Base-by-base conservation (phyloP, 2,888 invertebrate genomes). In the Congeria kusceri region DNA sequence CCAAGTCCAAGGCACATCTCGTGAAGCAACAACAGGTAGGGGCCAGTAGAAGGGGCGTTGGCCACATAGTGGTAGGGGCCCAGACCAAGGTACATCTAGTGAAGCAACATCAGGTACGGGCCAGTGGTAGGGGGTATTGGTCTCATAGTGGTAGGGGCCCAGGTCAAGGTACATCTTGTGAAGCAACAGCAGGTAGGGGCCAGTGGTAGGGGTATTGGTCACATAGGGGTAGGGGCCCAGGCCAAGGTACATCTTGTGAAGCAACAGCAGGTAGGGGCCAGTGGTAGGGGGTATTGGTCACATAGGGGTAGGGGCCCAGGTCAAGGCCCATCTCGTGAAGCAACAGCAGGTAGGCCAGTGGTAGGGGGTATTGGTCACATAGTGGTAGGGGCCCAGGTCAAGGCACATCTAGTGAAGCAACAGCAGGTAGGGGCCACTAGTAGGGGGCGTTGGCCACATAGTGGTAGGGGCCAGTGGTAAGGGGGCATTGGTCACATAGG, bases 181-280 rank as follows among this genome's bases (percentile, higher is more conserved):
- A 86, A 88, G 58, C 91, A 92, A 75, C 90, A 92, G 76, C 89
- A 91, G 80, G 80, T 79, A 65, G 25, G 39, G 13, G 15, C 39
- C 9, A 39, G 9, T 39, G 39, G 39, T 39, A 13, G 3, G 39
- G 3, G 39, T n/a, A n/a, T n/a, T n/a, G n/a, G n/a, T n/a, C 39
- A 39, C 39, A 39, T n/a, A 39, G 9, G 9, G 39, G 39, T 39
- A 13, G 3, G 39, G 3, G 39, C 89, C 1, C 86, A 88, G 29
- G 92, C 93, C 7, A 90, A 90, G 65, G 89, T 90, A 0, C 85
- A 89, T 39, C 87, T 93, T 1, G 80, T 89, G 73, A 86, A 88
- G 58, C 91, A 92, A 75, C 90, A 92, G 76, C 89, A 91, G 80
- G 80, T 79, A 65, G 25, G 39, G n/a, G n/a, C n/a, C n/a, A n/a